Conservation (phyloP, 2,113 vertebrate genomes). For the Asarcornis scutulata region DNA sequence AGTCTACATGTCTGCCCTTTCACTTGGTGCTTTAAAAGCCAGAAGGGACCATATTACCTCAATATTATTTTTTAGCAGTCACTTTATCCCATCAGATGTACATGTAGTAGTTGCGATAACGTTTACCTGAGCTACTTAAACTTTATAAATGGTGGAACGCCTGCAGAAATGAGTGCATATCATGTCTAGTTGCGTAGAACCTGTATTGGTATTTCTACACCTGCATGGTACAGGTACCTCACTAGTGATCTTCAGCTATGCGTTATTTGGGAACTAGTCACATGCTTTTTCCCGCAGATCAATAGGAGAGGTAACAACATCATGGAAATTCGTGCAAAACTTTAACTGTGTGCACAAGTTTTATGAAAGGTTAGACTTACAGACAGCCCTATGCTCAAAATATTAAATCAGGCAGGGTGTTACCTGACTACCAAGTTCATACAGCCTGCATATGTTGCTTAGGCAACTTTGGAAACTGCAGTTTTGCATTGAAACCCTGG, state of each 20-base stretch:
- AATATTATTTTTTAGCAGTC: not conserved
- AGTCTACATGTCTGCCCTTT: not conserved
- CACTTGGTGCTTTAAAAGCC: conserved; percentile 1
- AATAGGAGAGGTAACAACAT: not conserved
- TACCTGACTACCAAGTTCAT: not conserved
- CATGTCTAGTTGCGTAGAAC: not conserved
- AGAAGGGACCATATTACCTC: not conserved
- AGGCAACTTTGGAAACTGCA: not conserved
- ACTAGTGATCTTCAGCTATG: not conserved
- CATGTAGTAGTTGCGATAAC: not conserved
- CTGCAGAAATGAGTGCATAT: not conserved
- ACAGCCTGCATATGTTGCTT: fast-evolving
- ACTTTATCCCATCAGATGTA: not conserved
- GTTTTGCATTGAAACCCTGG: not conserved
- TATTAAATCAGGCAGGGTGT: fast-evolving
- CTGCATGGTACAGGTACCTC: not conserved
- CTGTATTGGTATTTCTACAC: not conserved
- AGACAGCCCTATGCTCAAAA: fast-evolving
- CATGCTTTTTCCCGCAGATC: fast-evolving
- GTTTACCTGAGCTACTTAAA: not conserved
- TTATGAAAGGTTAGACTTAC: not conserved
- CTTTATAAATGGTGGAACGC: not conserved
- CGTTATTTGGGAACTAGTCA: fast-evolving
- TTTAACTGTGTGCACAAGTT: not conserved
- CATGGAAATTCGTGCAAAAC: not conserved